Evolutionary conservation across 2,888 invertebrate genomes (phyloP).

Genomic region (Xanthorhoe designata): DNA sequence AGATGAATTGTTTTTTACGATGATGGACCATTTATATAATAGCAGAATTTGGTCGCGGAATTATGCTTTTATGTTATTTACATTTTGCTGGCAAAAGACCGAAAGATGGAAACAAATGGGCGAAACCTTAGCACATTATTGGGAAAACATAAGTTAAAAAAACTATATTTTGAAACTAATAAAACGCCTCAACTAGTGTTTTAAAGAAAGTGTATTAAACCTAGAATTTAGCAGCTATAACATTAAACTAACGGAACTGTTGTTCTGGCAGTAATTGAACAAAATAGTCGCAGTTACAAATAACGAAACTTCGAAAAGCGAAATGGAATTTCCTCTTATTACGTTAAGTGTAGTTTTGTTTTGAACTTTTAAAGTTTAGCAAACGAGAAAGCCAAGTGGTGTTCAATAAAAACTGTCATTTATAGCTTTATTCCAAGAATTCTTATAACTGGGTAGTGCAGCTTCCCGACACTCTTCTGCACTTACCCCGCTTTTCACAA

Average conservation of each 20-base stretch:
- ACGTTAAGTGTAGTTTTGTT: constrained; percentile 3
- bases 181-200: too few relatives aligned
- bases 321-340: not conserved
- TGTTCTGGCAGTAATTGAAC: not conserved
- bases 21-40: not conserved
- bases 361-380: constrained; percentile 29
- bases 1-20: not conserved
- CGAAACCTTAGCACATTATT: too few relatives aligned
- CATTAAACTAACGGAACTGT: not conserved
- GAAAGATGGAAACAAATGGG: too few relatives aligned
- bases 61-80: too few relatives aligned
- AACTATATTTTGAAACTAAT: too few relatives aligned
- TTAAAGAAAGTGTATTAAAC: too few relatives aligned
- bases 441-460: constrained; percentile 55
- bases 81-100: too few relatives aligned
- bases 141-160: too few relatives aligned
- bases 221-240: too few relatives aligned
- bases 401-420: constrained; percentile 60
- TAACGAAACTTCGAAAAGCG: not conserved
- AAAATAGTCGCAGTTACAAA: not conserved
- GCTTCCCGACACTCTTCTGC: constrained; percentile 69
- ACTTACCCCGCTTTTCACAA: constrained; percentile 62
- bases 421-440: constrained; percentile 62
- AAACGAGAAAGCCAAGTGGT: constrained; percentile 51
- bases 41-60: too few relatives aligned